A percentile compares a stretch with the other conserved stretches of the same genome.
These are phyloP conservation scores for Tetragonula carbonaria DNA, from an alignment of 2,888 invertebrate genomes.

Conservation along the genomic window DNA sequence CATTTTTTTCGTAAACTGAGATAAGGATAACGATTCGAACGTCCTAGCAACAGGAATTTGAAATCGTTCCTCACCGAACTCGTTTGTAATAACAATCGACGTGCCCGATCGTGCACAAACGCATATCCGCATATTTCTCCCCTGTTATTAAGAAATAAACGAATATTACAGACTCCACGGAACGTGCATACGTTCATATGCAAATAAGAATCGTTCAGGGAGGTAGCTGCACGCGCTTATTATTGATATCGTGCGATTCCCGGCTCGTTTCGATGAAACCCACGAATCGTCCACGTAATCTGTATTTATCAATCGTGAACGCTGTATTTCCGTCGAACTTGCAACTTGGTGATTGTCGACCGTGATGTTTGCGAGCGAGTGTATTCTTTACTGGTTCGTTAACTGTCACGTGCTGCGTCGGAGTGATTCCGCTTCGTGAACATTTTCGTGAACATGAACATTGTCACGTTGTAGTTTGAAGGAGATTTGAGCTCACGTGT, in stretches of 20 bases:
- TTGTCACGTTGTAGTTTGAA: not conserved
- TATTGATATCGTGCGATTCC: constrained; percentile 22
- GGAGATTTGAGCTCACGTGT: not conserved
- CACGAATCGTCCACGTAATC: constrained; percentile 5
- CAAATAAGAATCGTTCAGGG: constrained; percentile 21
- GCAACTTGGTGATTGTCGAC: not conserved
- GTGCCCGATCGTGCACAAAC: not conserved
- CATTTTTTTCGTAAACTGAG: not conserved
- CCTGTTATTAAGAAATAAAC: constrained; percentile 28
- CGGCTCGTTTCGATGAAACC: not conserved
- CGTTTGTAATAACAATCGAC: constrained; percentile 2
- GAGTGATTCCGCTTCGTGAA: too few relatives aligned
- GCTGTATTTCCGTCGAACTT: not conserved
- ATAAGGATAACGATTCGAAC: not conserved
- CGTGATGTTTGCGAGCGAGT: not conserved
- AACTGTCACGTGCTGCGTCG: not conserved
- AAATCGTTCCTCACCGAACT: too few relatives aligned
- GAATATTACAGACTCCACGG: constrained; percentile 1
- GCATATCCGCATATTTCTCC: constrained; percentile 20
- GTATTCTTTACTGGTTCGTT: not conserved
- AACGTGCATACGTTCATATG: constrained; percentile 4
- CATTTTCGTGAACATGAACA: not conserved
- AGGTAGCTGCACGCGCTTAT: constrained; percentile 29
- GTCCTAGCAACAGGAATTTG: not conserved
- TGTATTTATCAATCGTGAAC: constrained; percentile 47